Percentiles rank a stretch among this genome's conserved stretches.
Evolutionary conservation across 1,140 invertebrate species (phyloP).

Genomic region (Acromyrmex echinatior): DNA sequence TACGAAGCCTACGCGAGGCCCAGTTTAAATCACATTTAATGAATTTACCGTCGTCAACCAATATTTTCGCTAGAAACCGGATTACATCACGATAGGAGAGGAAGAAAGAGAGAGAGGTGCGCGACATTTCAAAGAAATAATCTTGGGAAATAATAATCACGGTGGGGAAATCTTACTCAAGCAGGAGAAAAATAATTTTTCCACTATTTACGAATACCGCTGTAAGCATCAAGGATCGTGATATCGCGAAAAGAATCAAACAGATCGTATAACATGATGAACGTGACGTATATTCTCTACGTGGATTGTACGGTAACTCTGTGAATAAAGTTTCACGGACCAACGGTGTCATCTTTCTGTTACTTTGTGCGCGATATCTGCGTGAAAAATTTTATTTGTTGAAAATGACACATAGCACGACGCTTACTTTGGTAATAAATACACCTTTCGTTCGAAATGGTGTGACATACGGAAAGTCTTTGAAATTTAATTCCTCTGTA

Average conservation of each 20-base stretch:
- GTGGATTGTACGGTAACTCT: slow-evolving; percentile 24
- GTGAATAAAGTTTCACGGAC: slow-evolving; percentile 46
- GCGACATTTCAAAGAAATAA: background rate
- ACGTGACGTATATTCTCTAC: background rate
- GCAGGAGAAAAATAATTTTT: background rate
- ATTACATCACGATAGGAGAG: background rate
- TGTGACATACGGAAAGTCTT: background rate
- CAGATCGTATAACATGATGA: slow-evolving; percentile 14
- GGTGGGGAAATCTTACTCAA: background rate
- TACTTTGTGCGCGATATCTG: slow-evolving; percentile 54
- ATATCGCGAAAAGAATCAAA: background rate
- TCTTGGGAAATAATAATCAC: no score
- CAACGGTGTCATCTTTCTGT: slow-evolving; percentile 54
- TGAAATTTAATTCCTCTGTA: slow-evolving; percentile 57
- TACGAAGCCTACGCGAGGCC: background rate
- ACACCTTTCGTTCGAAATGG: slow-evolving; percentile 43
- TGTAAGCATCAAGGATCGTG: background rate
- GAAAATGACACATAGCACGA: slow-evolving; percentile 8
- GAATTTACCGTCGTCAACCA: slow-evolving; percentile 34
- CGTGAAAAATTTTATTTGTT: slow-evolving; percentile 53
- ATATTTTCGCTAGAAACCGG: background rate
- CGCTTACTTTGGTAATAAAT: slow-evolving; percentile 61
- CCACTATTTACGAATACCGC: background rate
- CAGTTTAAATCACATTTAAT: slow-evolving; percentile 36
- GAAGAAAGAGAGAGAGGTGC: no score